Evolutionary conservation across 2,888 invertebrate species (phyloP).

Genomic region (Pherbina coryleti): DNA sequence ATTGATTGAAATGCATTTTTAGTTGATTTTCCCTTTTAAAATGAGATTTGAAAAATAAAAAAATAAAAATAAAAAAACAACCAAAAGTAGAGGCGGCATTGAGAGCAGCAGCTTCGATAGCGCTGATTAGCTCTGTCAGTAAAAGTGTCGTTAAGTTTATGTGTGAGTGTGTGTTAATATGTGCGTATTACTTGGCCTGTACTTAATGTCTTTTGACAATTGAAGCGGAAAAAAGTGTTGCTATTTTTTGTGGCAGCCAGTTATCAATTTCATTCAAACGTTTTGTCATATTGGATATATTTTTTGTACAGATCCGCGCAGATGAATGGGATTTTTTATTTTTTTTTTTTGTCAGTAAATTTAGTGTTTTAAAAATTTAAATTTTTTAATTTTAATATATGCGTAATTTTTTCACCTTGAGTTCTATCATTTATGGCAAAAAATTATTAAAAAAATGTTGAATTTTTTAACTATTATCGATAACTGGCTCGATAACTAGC

Average conservation of each 20-base stretch:
- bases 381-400: neutral
- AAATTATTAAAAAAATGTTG: too few relatives aligned
- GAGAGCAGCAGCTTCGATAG: neutral
- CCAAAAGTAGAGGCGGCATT: neutral
- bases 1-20: conserved; percentile 9
- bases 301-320: neutral
- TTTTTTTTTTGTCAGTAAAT: neutral
- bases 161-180: neutral
- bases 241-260: neutral
- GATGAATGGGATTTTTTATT: neutral
- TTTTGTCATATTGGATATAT: neutral
- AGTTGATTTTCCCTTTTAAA: neutral
- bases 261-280: neutral
- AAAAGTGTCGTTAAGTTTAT: neutral
- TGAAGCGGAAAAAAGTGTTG: neutral
- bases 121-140: neutral
- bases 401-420: neutral
- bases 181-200: neutral
- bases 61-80: too few relatives aligned
- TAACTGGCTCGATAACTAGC: too few relatives aligned
- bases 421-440: too few relatives aligned
- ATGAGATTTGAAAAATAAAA: neutral
- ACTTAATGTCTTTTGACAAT: neutral
- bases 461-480: too few relatives aligned
- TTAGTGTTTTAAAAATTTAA: neutral